phyloP scores from a whole-genome alignment of 1,140 invertebrate genomes.

The Trichonephila inaurata region DNA sequence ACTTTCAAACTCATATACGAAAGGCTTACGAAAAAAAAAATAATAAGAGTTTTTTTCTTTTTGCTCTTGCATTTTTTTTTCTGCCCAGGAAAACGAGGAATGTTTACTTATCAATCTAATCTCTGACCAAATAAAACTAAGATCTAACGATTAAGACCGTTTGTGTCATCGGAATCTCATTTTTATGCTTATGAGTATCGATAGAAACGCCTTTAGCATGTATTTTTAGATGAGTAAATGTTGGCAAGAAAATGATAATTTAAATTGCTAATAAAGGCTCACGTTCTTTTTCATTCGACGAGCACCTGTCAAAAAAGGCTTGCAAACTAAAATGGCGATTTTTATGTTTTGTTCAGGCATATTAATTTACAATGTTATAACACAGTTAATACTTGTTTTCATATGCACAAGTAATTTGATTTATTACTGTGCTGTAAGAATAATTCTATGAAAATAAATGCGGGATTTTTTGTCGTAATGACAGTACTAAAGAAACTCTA shows the following conservation, averaged over 20 bases:
- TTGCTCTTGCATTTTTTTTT: too few species aligned
- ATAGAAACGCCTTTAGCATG: slow-evolving; percentile 55
- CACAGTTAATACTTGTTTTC: slow-evolving; percentile 6
- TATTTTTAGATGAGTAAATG: not conserved
- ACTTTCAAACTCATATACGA: too few species aligned
- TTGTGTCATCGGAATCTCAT: slow-evolving; percentile 26
- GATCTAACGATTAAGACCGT: not conserved
- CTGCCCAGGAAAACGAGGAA: too few species aligned
- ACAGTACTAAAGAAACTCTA: too few species aligned
- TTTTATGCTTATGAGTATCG: not conserved
- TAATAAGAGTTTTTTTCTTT: too few species aligned
- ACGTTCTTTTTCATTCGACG: not conserved
- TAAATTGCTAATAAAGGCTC: slow-evolving; percentile 45
- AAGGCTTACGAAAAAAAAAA: too few species aligned
- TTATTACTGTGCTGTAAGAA: not conserved
- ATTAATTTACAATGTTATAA: not conserved
- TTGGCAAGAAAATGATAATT: not conserved
- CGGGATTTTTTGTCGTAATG: not conserved
- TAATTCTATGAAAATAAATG: not conserved
- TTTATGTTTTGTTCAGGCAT: not conserved
- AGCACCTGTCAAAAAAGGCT: slow-evolving; percentile 24
- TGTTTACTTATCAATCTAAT: too few species aligned
- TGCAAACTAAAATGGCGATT: not conserved
- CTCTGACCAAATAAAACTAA: not conserved
- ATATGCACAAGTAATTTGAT: slow-evolving; percentile 6